Percentiles rank a stretch among this genome's conserved stretches.
Conservation (phyloP, 2,113 vertebrate genomes). For the Setophaga coronata region DNA sequence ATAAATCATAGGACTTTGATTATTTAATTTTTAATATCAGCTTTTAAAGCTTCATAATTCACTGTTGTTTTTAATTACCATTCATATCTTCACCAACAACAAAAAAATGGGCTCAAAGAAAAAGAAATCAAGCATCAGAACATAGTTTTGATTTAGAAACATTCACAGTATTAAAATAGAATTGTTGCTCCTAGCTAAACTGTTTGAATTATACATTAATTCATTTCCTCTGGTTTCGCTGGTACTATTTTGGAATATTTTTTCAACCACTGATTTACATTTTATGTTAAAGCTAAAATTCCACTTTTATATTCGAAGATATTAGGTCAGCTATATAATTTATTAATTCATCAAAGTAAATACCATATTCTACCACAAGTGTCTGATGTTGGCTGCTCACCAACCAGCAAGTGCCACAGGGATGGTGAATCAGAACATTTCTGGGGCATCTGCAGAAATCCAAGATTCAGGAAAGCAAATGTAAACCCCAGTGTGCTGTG, state of each 20-base stretch:
- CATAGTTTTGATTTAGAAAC: constrained; percentile 29
- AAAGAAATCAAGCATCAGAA: not conserved
- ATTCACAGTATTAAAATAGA: constrained; percentile 30
- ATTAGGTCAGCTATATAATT: constrained; percentile 7
- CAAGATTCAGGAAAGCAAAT: not conserved
- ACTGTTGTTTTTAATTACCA: constrained; percentile 23
- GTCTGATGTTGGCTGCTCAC: not conserved
- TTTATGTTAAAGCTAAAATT: not conserved
- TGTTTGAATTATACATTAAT: constrained; percentile 48
- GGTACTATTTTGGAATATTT: constrained; percentile 5
- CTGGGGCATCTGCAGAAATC: not conserved
- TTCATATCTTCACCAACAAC: not conserved
- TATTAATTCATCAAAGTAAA: not conserved
- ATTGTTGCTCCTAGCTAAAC: constrained; percentile 17
- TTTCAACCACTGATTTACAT: not conserved
- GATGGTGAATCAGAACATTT: not conserved
- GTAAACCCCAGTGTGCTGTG: not conserved
- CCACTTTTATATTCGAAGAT: not conserved
- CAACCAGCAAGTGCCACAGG: not conserved
- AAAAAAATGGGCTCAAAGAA: not conserved
- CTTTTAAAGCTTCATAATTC: constrained; percentile 13
- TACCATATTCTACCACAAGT: not conserved
- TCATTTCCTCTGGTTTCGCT: not conserved
- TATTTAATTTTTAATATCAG: not conserved
- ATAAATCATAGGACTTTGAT: not conserved